Percentiles rank a stretch among this genome's conserved stretches.
These are phyloP conservation scores for Auanema freiburgensis DNA, from an alignment of 2,888 invertebrate genomes.

Conservation along the genomic window DNA sequence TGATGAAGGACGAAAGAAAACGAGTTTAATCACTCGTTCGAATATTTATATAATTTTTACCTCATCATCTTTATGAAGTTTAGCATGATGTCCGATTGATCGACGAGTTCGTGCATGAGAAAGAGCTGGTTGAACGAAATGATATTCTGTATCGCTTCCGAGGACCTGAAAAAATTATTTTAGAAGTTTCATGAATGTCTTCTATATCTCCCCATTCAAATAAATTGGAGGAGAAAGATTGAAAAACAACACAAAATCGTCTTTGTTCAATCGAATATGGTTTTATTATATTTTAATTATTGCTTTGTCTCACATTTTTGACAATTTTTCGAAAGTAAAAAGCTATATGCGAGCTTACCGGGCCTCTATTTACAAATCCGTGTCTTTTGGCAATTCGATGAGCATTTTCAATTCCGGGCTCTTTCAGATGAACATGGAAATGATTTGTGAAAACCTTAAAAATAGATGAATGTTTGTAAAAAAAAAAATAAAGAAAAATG, in stretches of 20 bases:
- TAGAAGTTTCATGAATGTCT: slow-evolving; percentile 6
- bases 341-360: slow-evolving; percentile 75
- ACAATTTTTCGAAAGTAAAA: neutral
- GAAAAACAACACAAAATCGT: too few relatives aligned
- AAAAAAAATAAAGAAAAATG: neutral
- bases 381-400: slow-evolving; percentile 81
- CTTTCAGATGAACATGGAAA: slow-evolving; percentile 79
- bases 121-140: slow-evolving; percentile 88
- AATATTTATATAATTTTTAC: slow-evolving; percentile 68
- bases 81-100: slow-evolving; percentile 83
- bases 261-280: too few relatives aligned
- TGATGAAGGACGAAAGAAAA: too few relatives aligned
- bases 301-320: neutral
- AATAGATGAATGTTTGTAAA: slow-evolving; percentile 12
- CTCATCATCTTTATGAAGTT: slow-evolving; percentile 86
- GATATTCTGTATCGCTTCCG: slow-evolving; percentile 86
- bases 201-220: neutral
- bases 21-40: too few relatives aligned
- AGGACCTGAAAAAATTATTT: slow-evolving; percentile 74
- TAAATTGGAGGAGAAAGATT: neutral
- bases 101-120: slow-evolving; percentile 84
- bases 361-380: slow-evolving; percentile 90
- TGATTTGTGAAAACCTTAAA: slow-evolving; percentile 86
- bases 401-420: slow-evolving; percentile 70
- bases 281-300: neutral